Evolutionary conservation across 92 coral and sea anemone species (phyloP).

Genomic region (Blastomussa wellsi): DNA sequence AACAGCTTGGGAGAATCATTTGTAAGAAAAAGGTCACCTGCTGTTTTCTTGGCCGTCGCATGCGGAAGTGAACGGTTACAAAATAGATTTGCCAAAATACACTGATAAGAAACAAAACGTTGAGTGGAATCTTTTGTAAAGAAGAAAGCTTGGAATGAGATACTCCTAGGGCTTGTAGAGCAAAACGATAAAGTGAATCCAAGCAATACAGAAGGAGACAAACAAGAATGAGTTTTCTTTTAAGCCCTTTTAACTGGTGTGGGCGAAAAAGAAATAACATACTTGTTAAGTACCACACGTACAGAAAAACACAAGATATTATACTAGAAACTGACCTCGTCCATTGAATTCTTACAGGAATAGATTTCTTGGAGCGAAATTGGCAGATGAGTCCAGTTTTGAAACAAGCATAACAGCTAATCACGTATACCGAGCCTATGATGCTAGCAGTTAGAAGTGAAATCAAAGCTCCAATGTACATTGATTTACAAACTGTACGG

Average conservation of each 20-base stretch:
- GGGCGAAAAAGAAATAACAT: background rate
- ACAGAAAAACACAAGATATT: background rate
- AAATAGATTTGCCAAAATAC: background rate
- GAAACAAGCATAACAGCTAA: background rate
- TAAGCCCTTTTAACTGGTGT: background rate
- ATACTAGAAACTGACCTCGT: background rate
- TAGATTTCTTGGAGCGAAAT: background rate
- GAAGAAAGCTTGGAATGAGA: background rate
- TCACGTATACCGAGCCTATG: background rate
- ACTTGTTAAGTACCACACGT: background rate
- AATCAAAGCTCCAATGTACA: constrained; percentile 12
- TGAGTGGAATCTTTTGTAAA: background rate
- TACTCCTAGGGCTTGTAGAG: background rate
- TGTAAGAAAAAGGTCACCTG: background rate
- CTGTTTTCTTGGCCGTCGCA: background rate
- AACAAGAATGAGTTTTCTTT: background rate
- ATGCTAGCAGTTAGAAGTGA: background rate
- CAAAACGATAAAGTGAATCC: background rate
- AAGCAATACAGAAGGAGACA: background rate
- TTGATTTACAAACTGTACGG: constrained; percentile 12
- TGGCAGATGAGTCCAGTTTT: background rate
- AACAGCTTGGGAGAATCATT: background rate
- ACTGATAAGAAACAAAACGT: background rate
- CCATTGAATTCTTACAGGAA: background rate
- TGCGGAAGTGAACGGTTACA: background rate